Evolutionary conservation across 2,888 invertebrate species (phyloP).

Genomic region (Tenthredo amoena): DNA sequence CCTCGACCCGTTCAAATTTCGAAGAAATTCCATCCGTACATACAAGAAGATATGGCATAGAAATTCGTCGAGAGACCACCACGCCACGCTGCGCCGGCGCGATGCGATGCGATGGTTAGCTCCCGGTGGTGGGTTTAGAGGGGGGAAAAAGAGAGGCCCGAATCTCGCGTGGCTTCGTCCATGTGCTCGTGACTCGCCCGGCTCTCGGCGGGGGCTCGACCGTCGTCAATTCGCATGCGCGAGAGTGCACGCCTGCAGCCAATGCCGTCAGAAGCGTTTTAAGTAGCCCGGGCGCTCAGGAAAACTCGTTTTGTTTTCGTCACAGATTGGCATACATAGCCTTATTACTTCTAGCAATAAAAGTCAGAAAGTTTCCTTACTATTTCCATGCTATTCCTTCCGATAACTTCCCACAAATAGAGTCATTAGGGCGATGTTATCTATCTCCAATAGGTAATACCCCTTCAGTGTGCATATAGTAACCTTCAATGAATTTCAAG

Average conservation of each 20-base stretch:
- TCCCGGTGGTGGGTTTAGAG: neutral
- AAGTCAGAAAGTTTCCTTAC: neutral
- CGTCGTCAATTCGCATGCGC: slow-evolving; percentile 32
- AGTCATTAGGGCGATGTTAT: neutral
- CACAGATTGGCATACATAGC: neutral
- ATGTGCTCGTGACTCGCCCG: slow-evolving; percentile 45
- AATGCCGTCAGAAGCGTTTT: neutral
- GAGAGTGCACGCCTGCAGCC: neutral
- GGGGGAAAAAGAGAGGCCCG: neutral
- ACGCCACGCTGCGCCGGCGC: neutral
- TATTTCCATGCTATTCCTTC: neutral
- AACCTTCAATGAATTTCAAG: neutral
- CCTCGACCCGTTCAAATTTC: neutral
- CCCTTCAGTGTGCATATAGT: neutral
- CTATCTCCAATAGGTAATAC: neutral
- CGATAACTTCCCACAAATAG: neutral
- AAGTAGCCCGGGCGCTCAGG: neutral
- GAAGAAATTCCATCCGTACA: neutral
- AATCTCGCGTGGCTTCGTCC: slow-evolving; percentile 47
- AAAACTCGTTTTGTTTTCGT: neutral
- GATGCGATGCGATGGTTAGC: neutral
- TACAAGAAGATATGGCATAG: neutral
- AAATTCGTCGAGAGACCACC: neutral
- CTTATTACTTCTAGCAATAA: neutral
- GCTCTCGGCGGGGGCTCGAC: slow-evolving; percentile 44